Conservation (phyloP, 2,113 vertebrate species). For the Pseudopodoces humilis region DNA sequence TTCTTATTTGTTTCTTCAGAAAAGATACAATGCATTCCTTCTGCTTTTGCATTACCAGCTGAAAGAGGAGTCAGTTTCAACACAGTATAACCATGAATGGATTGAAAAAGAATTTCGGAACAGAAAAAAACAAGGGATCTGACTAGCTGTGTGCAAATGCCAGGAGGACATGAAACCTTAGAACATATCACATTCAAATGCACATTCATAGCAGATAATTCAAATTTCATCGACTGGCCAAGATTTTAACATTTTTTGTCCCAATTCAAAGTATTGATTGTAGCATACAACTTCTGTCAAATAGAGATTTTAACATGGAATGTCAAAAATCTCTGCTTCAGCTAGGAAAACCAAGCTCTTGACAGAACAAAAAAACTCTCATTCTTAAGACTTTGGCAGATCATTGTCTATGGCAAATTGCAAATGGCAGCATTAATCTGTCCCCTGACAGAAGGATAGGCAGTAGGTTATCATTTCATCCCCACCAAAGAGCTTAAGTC, state of each 20-base stretch:
- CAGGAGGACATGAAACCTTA: slow-evolving; percentile 5
- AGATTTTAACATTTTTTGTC: neutral
- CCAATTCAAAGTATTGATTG: neutral
- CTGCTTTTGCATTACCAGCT: neutral
- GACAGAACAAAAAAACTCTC: neutral
- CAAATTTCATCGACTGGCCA: neutral
- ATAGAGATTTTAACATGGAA: neutral
- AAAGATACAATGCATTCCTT: slow-evolving; percentile 27
- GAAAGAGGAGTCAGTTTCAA: neutral
- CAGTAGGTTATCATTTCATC: neutral
- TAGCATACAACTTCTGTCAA: neutral
- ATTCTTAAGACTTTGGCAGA: neutral
- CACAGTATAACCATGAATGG: neutral
- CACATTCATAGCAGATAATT: neutral
- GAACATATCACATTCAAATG: neutral
- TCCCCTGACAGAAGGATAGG: neutral
- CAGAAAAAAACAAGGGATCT: neutral
- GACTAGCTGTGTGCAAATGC: neutral
- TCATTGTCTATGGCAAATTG: neutral
- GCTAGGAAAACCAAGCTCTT: neutral
- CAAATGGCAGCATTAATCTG: neutral
- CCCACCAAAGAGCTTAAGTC: neutral
- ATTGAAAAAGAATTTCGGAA: neutral
- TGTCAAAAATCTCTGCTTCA: neutral
- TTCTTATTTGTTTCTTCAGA: neutral